Evolutionary conservation across 1,140 invertebrate genomes (phyloP).

Genomic region (Homalodisca vitripennis): DNA sequence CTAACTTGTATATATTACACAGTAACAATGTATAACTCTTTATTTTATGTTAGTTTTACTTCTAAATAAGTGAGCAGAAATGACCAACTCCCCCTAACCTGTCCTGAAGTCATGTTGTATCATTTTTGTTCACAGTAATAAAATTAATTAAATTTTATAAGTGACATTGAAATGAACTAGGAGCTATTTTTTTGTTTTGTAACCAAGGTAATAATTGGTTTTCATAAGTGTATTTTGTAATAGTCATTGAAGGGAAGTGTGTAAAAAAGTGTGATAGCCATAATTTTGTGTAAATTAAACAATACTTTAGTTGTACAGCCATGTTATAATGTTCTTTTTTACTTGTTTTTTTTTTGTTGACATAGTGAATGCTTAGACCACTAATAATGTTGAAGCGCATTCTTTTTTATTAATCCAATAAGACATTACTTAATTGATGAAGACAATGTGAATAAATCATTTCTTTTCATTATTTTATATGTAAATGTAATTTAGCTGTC

Average conservation of each 20-base stretch:
- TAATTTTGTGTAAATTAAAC: background rate
- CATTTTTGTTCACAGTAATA: background rate
- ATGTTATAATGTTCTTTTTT: background rate
- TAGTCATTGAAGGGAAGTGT: background rate
- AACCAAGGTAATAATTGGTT: background rate
- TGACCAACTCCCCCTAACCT: no score
- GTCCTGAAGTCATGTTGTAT: background rate
- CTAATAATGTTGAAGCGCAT: background rate
- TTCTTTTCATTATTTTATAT: background rate
- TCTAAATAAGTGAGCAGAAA: no score
- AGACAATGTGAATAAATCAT: conserved; percentile 8
- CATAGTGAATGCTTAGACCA: background rate
- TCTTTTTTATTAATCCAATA: background rate
- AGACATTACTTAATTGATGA: background rate
- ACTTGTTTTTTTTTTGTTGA: background rate
- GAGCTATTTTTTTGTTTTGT: background rate
- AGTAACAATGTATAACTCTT: background rate
- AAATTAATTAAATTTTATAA: background rate
- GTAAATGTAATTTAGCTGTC: background rate
- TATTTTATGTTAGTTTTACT: background rate
- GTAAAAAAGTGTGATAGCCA: background rate
- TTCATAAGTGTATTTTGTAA: background rate
- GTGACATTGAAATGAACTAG: background rate
- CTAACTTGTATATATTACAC: background rate
- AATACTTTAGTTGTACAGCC: background rate